Evolutionary conservation across 2,113 vertebrate genomes (phyloP).

Genomic region (Eretmochelys imbricata): DNA sequence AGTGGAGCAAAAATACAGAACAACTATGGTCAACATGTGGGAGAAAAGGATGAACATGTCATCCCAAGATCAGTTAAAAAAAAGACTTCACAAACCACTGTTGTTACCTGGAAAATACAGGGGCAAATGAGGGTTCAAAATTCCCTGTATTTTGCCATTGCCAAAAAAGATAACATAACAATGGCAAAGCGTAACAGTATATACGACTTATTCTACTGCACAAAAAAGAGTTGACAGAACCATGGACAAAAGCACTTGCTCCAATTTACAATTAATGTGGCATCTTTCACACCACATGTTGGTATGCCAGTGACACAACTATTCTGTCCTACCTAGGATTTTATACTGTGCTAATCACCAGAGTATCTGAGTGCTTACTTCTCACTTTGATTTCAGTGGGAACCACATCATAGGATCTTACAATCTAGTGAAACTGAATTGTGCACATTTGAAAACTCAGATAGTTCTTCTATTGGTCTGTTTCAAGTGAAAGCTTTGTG

Average conservation of each 20-base stretch:
- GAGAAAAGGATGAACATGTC: constrained; percentile 39
- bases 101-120: neutral
- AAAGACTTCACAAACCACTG: neutral
- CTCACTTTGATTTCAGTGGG: neutral
- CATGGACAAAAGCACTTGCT: neutral
- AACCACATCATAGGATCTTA: too few species aligned
- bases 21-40: constrained; percentile 56
- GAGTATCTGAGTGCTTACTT: neutral
- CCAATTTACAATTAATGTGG: neutral
- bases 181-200: neutral
- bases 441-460: neutral
- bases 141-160: neutral
- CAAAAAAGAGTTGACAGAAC: neutral
- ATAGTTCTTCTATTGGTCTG: neutral
- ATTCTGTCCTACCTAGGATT: neutral
- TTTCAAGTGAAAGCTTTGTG: neutral
- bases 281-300: neutral
- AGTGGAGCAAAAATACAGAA: constrained; percentile 60
- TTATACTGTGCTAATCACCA: neutral
- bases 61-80: neutral
- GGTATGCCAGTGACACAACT: neutral
- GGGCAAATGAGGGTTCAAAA: neutral
- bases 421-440: neutral
- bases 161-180: neutral
- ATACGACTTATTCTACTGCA: neutral